A percentile compares a stretch with the other conserved stretches of the same genome.
These are phyloP conservation scores for Thunnus thynnus DNA, from an alignment of 2,113 vertebrate species.

Conservation along the genomic window DNA sequence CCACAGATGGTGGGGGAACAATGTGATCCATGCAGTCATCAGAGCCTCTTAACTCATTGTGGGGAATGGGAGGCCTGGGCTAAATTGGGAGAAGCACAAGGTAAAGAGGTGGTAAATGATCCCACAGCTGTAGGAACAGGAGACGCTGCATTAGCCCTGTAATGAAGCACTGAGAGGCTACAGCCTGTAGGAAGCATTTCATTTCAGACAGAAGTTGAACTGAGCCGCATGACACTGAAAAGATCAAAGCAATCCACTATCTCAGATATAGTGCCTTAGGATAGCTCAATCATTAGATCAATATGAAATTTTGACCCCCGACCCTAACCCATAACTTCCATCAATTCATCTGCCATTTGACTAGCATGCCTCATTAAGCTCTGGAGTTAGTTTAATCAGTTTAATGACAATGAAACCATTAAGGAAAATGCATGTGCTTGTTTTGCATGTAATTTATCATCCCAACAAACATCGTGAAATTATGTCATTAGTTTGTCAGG, in stretches of 20 bases:
- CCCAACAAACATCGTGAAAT: constrained; percentile 22
- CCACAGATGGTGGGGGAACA: constrained; percentile 48
- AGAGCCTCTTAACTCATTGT: constrained; percentile 63
- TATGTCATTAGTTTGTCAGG: constrained; percentile 36
- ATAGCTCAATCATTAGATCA: constrained; percentile 31
- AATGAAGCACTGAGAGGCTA: constrained; percentile 67
- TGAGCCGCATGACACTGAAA: constrained; percentile 1
- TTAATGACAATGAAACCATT: constrained; percentile 58
- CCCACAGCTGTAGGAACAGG: constrained; percentile 73
- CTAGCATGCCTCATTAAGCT: constrained; percentile 49
- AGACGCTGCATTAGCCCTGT: constrained; percentile 71
- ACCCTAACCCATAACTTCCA: constrained; percentile 32
- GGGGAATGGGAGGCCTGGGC: constrained; percentile 49
- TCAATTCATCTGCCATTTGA: constrained; percentile 46
- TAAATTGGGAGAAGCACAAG: constrained; percentile 65
- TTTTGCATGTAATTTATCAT: constrained; percentile 64
- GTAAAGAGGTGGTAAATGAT: constrained; percentile 71
- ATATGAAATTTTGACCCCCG: constrained; percentile 53
- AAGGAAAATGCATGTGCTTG: constrained; percentile 49
- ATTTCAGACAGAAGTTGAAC: constrained; percentile 25
- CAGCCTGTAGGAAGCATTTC: constrained; percentile 38
- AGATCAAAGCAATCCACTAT: constrained; percentile 31
- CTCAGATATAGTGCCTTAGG: constrained; percentile 18
- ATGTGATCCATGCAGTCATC: constrained; percentile 40
- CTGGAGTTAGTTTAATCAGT: constrained; percentile 52